phyloP scores from a whole-genome alignment of 2,888 invertebrate genomes.

The Pristionchus maxplancki region DNA sequence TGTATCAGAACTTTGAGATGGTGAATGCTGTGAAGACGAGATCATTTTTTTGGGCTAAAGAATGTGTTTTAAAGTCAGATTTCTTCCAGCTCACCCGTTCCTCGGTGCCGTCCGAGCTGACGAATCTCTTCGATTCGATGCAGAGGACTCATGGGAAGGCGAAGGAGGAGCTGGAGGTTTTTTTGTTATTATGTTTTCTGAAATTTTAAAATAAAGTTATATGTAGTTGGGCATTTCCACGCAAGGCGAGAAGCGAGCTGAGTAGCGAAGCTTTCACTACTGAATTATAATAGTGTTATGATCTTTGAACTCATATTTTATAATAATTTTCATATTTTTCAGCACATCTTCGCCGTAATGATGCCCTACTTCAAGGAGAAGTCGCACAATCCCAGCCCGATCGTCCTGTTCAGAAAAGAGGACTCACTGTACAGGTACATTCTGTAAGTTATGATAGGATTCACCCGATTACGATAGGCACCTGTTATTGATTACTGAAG shows the following conservation, averaged over 20 bases:
- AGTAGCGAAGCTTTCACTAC: no score
- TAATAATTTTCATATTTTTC: background rate
- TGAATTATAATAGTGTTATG: no score
- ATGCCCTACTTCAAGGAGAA: conserved; percentile 24
- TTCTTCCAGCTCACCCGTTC: conserved; percentile 15
- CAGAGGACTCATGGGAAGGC: conserved; percentile 41
- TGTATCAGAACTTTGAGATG: background rate
- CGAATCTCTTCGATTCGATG: conserved; percentile 14
- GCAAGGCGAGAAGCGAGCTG: no score
- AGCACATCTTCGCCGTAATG: background rate
- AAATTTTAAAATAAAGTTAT: no score
- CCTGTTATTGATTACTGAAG: background rate
- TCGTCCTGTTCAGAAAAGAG: conserved; percentile 23
- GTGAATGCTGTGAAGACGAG: no score
- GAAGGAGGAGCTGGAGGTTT: conserved; percentile 46
- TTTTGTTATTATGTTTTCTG: no score
- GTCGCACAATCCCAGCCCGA: background rate
- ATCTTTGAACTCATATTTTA: background rate
- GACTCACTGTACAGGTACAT: conserved; percentile 32
- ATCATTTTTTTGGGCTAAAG: no score
- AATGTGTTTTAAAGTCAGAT: background rate
- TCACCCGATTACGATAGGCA: background rate
- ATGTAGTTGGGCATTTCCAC: no score
- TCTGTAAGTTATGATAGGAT: background rate
- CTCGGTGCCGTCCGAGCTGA: conserved; percentile 24